Conservation (phyloP, 2,888 invertebrate species). For the Pandemis heparana region DNA sequence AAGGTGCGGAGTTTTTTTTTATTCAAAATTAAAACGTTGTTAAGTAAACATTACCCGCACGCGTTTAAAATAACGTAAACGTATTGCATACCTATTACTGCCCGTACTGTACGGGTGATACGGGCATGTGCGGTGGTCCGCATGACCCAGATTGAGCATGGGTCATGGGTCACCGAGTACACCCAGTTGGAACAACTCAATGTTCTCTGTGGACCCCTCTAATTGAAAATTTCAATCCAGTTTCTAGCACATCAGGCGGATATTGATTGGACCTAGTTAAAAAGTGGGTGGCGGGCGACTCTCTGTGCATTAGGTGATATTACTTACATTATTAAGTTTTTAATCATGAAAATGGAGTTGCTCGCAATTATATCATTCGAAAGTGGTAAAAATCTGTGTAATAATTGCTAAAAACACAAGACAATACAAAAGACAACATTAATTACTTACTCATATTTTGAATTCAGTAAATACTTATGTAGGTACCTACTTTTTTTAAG, state of each 20-base stretch:
- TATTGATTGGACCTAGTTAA: conserved; percentile 23
- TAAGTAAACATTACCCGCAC: background rate
- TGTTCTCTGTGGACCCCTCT: conserved; percentile 59
- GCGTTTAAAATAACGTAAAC: background rate
- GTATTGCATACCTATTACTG: conserved; percentile 2
- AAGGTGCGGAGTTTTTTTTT: too few relatives aligned
- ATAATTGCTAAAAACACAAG: too few relatives aligned
- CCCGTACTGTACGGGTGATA: conserved; percentile 26
- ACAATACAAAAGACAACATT: too few relatives aligned
- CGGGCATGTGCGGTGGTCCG: conserved; percentile 62
- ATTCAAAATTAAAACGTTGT: background rate
- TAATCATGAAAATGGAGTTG: too few relatives aligned
- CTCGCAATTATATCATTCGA: too few relatives aligned
- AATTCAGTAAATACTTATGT: too few relatives aligned
- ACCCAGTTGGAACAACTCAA: conserved; percentile 53
- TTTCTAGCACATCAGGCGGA: conserved; percentile 16
- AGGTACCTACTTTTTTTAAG: too few relatives aligned
- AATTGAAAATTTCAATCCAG: conserved; percentile 60
- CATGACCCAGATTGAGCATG: conserved; percentile 78
- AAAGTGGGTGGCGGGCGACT: background rate
- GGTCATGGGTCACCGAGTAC: conserved; percentile 74
- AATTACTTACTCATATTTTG: too few relatives aligned
- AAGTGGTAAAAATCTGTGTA: too few relatives aligned
- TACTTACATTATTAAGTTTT: too few relatives aligned
- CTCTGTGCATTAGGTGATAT: background rate